Evolutionary conservation across 2,113 vertebrate genomes (phyloP).

Genomic region (Marmota monax): DNA sequence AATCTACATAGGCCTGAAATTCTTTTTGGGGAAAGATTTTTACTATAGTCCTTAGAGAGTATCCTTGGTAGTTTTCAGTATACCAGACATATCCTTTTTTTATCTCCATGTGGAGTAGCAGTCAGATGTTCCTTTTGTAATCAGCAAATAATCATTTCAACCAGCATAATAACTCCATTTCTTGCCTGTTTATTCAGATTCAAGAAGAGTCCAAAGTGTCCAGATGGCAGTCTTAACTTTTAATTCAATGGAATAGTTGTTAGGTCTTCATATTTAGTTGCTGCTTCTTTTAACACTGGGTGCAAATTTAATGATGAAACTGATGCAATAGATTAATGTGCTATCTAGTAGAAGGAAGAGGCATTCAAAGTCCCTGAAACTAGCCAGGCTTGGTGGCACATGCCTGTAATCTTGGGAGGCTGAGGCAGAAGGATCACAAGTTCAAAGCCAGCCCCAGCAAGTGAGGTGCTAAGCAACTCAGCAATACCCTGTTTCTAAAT

Average conservation of each 20-base stretch:
- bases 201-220: neutral
- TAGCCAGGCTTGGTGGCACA: too few species aligned
- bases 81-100: neutral
- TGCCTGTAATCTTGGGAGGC: too few species aligned
- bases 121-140: neutral
- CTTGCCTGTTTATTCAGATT: neutral
- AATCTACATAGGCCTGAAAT: neutral
- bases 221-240: neutral
- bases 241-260: neutral
- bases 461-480: too few species aligned
- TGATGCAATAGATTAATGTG: neutral
- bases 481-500: too few species aligned
- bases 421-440: too few species aligned
- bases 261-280: neutral
- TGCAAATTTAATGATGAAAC: neutral
- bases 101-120: neutral
- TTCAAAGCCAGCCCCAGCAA: too few species aligned
- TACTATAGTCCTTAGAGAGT: neutral
- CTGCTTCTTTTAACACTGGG: neutral
- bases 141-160: neutral
- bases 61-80: neutral
- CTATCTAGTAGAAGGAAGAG: neutral
- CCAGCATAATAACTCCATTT: neutral
- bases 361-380: neutral
- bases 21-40: neutral